These are phyloP conservation scores for Ptychobarbus kaznakovi DNA, from an alignment of 2,797 vertebrate species.

Conservation along the genomic window DNA sequence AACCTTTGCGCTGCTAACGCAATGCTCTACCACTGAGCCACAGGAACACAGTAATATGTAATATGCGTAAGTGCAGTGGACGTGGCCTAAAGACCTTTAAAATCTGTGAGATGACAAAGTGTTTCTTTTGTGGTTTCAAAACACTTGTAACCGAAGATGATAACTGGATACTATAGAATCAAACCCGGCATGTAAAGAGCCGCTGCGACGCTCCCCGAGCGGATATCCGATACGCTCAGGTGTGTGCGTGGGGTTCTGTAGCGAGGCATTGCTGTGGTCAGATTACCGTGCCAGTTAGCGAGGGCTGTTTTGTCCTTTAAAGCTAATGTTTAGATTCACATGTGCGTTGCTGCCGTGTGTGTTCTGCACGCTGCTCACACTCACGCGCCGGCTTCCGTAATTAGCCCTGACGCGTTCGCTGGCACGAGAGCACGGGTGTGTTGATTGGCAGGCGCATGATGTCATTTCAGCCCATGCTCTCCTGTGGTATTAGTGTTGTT, in stretches of 20 bases:
- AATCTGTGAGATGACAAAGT: slow-evolving; percentile 51
- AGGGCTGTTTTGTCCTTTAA: slow-evolving; percentile 44
- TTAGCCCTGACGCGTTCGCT: not conserved
- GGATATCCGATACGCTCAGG: slow-evolving; percentile 50
- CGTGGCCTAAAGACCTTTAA: slow-evolving; percentile 21
- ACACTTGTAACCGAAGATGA: slow-evolving; percentile 40
- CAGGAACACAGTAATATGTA: no score
- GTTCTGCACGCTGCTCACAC: slow-evolving; percentile 19
- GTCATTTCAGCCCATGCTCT: slow-evolving; percentile 11
- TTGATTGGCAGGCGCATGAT: not conserved
- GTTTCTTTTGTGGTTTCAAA: slow-evolving; percentile 45
- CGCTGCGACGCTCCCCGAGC: slow-evolving; percentile 36
- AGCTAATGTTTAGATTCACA: slow-evolving; percentile 53
- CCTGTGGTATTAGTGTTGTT: not conserved
- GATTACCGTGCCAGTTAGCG: slow-evolving; percentile 51
- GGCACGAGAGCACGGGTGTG: not conserved
- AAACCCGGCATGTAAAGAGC: slow-evolving; percentile 49
- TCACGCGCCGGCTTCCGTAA: not conserved
- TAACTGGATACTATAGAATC: slow-evolving; percentile 52
- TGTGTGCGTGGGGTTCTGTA: slow-evolving; percentile 30
- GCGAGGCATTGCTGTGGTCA: slow-evolving; percentile 53
- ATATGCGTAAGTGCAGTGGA: not conserved
- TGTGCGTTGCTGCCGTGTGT: slow-evolving; percentile 11
- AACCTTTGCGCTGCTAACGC: no score
- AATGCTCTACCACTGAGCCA: no score